Percentiles rank a stretch among this genome's conserved stretches.
phyloP scores from a whole-genome alignment of 1,140 invertebrate genomes.

The Cephus cinctus region DNA sequence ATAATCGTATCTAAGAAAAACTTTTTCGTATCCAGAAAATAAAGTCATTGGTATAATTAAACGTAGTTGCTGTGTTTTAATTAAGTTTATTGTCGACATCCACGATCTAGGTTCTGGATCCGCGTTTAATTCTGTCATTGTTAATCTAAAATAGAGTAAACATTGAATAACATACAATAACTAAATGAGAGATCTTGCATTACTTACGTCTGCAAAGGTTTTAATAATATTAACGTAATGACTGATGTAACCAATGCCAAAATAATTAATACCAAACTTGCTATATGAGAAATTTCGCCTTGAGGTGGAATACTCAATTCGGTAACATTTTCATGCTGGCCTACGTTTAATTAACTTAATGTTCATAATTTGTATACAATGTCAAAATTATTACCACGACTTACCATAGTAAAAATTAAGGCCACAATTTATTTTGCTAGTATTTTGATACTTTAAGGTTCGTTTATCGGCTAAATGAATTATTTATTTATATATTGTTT shows the following conservation, averaged over 20 bases:
- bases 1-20: conserved; percentile 8
- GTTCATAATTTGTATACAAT: background rate
- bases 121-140: background rate
- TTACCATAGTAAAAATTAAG: conserved; percentile 10
- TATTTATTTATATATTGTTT: background rate
- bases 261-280: background rate
- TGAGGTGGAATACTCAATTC: conserved; percentile 9
- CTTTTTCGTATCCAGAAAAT: conserved; percentile 7
- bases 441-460: conserved; percentile 1
- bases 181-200: too few relatives aligned
- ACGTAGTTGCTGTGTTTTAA: conserved; percentile 3
- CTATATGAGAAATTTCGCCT: conserved; percentile 7
- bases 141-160: conserved; percentile 5
- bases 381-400: background rate
- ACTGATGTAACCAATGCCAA: conserved; percentile 1
- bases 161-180: background rate
- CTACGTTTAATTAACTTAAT: background rate
- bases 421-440: conserved; percentile 4
- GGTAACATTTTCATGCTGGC: background rate
- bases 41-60: conserved; percentile 10
- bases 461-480: background rate
- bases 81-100: background rate
- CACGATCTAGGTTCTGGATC: background rate
- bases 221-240: conserved; percentile 2
- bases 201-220: conserved; percentile 6